Base-by-base conservation (phyloP, 2,888 invertebrate species). In the Trypoxylon attenuatum region DNA sequence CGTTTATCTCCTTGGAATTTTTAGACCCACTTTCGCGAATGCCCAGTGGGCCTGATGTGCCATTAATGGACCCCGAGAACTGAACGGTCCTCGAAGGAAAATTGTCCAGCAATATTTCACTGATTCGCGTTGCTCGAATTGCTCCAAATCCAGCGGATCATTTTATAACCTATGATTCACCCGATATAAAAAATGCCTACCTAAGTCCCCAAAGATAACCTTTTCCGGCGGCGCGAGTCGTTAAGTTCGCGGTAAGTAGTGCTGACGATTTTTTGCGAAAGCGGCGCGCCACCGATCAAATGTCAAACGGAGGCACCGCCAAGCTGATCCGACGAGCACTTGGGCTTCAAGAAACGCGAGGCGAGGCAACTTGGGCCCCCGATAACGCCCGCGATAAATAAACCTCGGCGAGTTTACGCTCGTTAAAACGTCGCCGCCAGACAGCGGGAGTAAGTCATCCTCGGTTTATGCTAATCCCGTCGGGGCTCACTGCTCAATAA, bases 371-470 rank as follows among this genome's bases (percentile, higher is more conserved):
- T 74, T 49, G 70, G 74, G 47, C 62, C 54, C 65, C 69, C 69
- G 77, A 81, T 79, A 82, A 79, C 75, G 73, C 69, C 49, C 59
- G 61, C 73, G 74, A 76, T 78, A 78, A 78, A 81, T 77, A 81
- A 78, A 78, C 67, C 65, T 71, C 69, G 79, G 78, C 77, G 71
- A 75, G 78, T 75, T 80, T 73, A 71, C 58, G 78, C 82, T 82
- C 81, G 82, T 82, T 82, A 82, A 80, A 81, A 79, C 66, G 80
- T 81, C 80, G 73, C 72, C 64, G 71, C 53, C 25, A 55, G 74
- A 73, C 75, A 68, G 60, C 58, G 63, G 55, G 67, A 70, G 76
- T 80, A 82, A 79, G 76, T 82, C 79, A 80, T 81, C 80, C 80
- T 73, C 71, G 73, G 77, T 73, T 81, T 82, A 81, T 82, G 81